phyloP scores from a whole-genome alignment of 1,140 invertebrate species.

The Anoplophora glabripennis region DNA sequence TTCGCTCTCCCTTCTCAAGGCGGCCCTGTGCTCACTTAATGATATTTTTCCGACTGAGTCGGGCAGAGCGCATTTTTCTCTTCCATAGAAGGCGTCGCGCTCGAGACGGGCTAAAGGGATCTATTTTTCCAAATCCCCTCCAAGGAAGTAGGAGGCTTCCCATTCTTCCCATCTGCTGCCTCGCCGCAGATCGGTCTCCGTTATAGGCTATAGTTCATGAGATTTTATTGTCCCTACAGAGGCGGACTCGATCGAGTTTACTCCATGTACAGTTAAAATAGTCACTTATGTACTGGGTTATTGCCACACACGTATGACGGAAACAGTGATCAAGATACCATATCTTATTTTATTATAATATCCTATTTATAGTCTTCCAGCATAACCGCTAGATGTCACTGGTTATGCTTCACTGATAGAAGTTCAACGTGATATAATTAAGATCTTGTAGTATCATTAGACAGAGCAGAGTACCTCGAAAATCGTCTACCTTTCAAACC shows the following conservation, averaged over 20 bases:
- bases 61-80: neutral
- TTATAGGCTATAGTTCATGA: slow-evolving; percentile 15
- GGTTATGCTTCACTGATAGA: too few relatives aligned
- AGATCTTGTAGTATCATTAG: too few relatives aligned
- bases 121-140: slow-evolving; percentile 23
- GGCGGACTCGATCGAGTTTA: neutral
- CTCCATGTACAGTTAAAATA: neutral
- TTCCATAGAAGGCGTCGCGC: neutral
- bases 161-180: slow-evolving; percentile 32
- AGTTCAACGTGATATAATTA: too few relatives aligned
- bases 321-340: too few relatives aligned
- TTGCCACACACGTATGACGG: too few relatives aligned
- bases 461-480: too few relatives aligned
- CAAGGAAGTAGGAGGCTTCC: slow-evolving; percentile 23
- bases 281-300: too few relatives aligned
- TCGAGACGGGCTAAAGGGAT: slow-evolving; percentile 11
- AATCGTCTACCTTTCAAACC: too few relatives aligned
- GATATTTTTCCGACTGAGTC: too few relatives aligned
- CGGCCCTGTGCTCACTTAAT: neutral
- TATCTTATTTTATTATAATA: too few relatives aligned
- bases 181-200: slow-evolving; percentile 9
- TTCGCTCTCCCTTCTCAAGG: neutral
- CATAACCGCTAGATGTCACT: too few relatives aligned
- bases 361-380: too few relatives aligned
- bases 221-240: neutral